These are phyloP conservation scores for Helicoverpa armigera DNA, from an alignment of 1,140 invertebrate species.

Conservation along the genomic window DNA sequence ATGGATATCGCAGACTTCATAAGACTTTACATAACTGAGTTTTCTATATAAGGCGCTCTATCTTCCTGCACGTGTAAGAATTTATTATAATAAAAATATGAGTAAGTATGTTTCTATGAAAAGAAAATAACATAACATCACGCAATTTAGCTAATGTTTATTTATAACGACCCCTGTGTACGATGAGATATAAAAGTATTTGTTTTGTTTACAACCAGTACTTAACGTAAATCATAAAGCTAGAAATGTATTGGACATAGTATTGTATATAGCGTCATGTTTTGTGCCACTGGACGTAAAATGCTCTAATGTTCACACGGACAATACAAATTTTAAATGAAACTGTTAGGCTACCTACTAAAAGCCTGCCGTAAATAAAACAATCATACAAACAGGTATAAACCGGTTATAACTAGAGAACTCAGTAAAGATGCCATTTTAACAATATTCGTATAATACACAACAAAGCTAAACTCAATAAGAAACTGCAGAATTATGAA, in stretches of 20 bases:
- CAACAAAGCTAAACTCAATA: neutral
- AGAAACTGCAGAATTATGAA: conserved; percentile 9
- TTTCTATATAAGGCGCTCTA: too few species aligned
- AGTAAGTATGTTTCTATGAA: neutral
- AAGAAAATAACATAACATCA: neutral
- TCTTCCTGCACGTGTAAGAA: neutral
- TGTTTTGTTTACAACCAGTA: conserved; percentile 24
- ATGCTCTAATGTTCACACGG: too few species aligned
- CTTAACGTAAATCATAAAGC: conserved; percentile 34
- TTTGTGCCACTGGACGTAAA: neutral
- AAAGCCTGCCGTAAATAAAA: too few species aligned
- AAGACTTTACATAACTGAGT: too few species aligned
- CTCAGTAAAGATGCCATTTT: too few species aligned
- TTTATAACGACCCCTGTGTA: conserved; percentile 24
- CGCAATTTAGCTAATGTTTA: conserved; percentile 27
- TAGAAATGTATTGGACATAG: conserved; percentile 17
- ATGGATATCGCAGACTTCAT: too few species aligned
- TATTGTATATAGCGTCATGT: neutral
- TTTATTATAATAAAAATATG: neutral
- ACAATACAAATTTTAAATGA: too few species aligned
- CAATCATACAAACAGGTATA: too few species aligned
- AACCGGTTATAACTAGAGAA: too few species aligned
- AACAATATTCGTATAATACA: neutral
- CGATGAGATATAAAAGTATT: conserved; percentile 42
- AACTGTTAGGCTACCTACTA: too few species aligned